Conservation (phyloP, 2,113 vertebrate species). For the Prunella fulvescens region DNA sequence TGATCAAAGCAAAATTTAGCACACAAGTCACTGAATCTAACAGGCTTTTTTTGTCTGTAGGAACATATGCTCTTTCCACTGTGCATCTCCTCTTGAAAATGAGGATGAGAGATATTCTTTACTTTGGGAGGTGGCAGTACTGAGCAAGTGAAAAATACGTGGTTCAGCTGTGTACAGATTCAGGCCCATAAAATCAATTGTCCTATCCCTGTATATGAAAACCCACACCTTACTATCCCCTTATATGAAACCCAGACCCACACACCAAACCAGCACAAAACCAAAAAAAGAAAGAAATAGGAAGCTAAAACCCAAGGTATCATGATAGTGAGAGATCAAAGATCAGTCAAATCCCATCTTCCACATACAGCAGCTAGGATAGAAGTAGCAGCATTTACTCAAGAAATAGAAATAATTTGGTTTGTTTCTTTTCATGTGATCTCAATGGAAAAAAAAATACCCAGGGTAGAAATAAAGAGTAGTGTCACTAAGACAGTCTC, state of each 20-base stretch:
- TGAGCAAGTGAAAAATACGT: neutral
- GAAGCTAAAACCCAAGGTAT: neutral
- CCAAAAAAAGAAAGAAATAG: neutral
- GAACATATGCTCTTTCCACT: neutral
- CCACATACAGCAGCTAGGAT: neutral
- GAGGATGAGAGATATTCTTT: neutral
- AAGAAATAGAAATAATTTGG: neutral
- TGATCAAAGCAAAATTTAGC: constrained; percentile 33
- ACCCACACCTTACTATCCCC: neutral
- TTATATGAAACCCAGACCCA: neutral
- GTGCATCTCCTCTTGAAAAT: neutral
- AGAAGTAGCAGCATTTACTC: neutral
- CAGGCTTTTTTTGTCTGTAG: neutral
- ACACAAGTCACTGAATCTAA: neutral
- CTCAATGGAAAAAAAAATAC: neutral
- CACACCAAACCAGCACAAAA: neutral
- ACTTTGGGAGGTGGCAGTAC: neutral
- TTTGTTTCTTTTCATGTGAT: neutral
- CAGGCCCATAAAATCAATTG: neutral
- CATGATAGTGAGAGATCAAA: neutral
- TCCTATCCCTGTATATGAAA: neutral
- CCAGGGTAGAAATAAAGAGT: neutral
- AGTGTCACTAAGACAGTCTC: neutral
- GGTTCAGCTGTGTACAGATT: neutral
- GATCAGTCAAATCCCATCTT: neutral